Base-by-base conservation (phyloP, 2,888 invertebrate species). In the Mesochorus sp. region DNA sequence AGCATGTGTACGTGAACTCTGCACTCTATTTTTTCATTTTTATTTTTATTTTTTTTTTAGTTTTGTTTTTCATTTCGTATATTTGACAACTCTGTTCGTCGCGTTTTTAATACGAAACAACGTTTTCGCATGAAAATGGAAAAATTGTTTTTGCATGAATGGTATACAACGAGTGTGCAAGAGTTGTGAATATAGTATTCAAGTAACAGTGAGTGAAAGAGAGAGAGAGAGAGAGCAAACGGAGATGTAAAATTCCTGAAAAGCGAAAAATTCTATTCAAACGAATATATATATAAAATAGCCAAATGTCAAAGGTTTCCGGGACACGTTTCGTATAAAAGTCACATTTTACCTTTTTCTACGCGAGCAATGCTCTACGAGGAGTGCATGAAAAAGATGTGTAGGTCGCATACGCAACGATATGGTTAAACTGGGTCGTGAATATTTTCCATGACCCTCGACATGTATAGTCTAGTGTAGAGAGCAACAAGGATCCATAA, bases 291-390 rank as follows among this genome's bases (percentile, higher is more conserved):
- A 21, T 21, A 74, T 44, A 59, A 61, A 68, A 68, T 47, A 21
- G 47, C 12, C 55, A 57, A 62, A 62, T 34, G 55, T 64, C 55
- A 76, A 70, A 70, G 68, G 31, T 47, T 57, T 57, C 31, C 62
- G 34, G 49, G 21, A 34, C 47, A 42, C 37, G 37, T 70, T n/a
- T 76, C 57, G 55, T 39, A 39, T 28, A 24, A 49, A 62, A 75
- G 68, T 75, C 55, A 64, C 68, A 70, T 76, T 70, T 62, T 31
- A 64, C 24, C 62, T 70, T 64, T 53, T 64, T 14, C 37, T n/a
- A n/a, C 49, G 12, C 37, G 59, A 49, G 31, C 10, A 34, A 44
- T 28, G 55, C 44, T 57, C 67, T 12, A 14, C n/a, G 34, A 12
- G 1, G 12, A 34, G 62, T 51, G 51, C 31, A 61, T 49, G 53